Evolutionary conservation across 1,140 invertebrate genomes (phyloP).

Genomic region (Drosophila setifemur): DNA sequence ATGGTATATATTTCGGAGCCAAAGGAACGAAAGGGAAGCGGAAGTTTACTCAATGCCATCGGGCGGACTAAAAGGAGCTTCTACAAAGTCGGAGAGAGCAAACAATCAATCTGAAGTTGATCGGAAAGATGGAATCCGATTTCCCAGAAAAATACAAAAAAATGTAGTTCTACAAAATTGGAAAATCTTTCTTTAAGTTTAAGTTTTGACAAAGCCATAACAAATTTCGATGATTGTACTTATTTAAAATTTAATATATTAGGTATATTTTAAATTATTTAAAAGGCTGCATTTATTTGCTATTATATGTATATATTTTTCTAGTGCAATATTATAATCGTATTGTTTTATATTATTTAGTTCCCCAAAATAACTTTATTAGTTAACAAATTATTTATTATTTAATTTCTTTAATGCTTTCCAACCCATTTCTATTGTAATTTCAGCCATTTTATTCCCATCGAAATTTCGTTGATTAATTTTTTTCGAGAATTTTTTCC

Average conservation of each 20-base stretch:
- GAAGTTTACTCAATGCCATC: conserved; percentile 58
- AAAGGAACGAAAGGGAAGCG: conserved; percentile 31
- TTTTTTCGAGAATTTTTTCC: conserved; percentile 23
- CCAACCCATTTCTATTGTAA: conserved; percentile 20
- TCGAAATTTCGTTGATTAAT: conserved; percentile 5
- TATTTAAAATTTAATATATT: too few relatives aligned
- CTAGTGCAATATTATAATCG: too few relatives aligned
- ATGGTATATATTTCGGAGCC: conserved; percentile 28
- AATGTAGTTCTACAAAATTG: conserved; percentile 4
- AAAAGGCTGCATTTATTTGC: too few relatives aligned
- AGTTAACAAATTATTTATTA: too few relatives aligned
- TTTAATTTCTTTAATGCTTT: too few relatives aligned
- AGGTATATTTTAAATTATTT: too few relatives aligned
- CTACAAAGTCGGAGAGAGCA: conserved; percentile 11
- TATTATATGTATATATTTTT: too few relatives aligned
- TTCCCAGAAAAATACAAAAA: conserved; percentile 3
- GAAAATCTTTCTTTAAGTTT: not conserved
- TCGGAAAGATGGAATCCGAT: conserved; percentile 9
- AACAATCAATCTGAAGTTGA: conserved; percentile 40
- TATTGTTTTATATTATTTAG: too few relatives aligned
- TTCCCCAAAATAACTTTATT: too few relatives aligned
- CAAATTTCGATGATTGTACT: too few relatives aligned
- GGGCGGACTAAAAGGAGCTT: conserved; percentile 24
- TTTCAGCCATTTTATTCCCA: not conserved
- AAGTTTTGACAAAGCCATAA: too few relatives aligned